A percentile compares a stretch with the other conserved stretches of the same genome.
Evolutionary conservation across 2,797 vertebrate species (phyloP).

Genomic region (Margarornis squamiger): DNA sequence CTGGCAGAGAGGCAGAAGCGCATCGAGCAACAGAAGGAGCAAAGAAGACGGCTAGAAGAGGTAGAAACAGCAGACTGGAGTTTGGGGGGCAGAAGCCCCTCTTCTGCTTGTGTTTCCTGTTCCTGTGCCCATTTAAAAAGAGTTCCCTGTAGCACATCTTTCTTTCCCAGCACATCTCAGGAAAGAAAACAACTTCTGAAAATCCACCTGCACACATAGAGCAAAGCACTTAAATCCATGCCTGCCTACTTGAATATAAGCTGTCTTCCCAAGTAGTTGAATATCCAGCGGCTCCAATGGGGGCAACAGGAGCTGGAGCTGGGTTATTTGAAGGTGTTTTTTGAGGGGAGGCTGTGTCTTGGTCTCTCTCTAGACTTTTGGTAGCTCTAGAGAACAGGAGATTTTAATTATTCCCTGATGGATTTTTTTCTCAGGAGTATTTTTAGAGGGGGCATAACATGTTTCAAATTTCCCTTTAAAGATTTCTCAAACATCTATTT

Average conservation of each 20-base stretch:
- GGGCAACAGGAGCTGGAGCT: background rate
- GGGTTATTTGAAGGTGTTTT: background rate
- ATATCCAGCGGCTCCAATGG: background rate
- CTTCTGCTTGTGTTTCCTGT: background rate
- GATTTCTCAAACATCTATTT: background rate
- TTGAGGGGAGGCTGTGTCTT: background rate
- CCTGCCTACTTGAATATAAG: background rate
- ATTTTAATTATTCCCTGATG: background rate
- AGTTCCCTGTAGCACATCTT: background rate
- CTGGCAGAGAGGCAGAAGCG: constrained; percentile 89
- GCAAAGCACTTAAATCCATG: background rate
- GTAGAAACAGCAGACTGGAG: constrained; percentile 59
- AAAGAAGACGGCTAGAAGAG: constrained; percentile 87
- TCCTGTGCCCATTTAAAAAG: background rate
- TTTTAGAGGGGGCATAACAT: background rate
- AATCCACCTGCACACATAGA: background rate
- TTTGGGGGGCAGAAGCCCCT: background rate
- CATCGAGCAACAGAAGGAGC: constrained; percentile 91
- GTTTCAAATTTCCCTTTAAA: background rate
- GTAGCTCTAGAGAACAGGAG: background rate
- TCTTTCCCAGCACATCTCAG: background rate
- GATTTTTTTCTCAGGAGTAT: background rate
- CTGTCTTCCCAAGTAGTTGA: background rate
- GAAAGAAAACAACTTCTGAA: background rate
- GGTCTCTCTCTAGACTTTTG: background rate